Evolutionary conservation across 2,797 vertebrate species (phyloP), one percentile per base, ranked within the genome.

Genomic region (Paguma larvata): DNA sequence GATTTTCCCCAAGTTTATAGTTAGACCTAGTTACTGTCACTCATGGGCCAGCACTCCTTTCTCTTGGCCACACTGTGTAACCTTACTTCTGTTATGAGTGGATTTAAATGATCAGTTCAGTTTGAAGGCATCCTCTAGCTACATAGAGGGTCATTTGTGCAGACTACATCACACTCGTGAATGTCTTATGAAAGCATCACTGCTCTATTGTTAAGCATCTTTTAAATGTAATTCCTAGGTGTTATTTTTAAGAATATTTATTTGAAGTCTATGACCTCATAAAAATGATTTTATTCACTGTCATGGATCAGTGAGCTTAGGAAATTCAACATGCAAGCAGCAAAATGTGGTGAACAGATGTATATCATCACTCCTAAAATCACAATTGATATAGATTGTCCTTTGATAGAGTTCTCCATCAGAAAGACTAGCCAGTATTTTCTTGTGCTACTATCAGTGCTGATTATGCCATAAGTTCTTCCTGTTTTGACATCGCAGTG

Each of bases 391-490:
- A 27, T 21, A 19, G 18, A 86, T 59, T 94, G 48, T 95, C 56
- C 94, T 56, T 79, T 88, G 38, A 15, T 90, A 56, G 3, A 67
- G 56, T 34, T 94, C 62, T 80, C 77, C 75, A 92, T 77, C 48
- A 86, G 56, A 73, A 95, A 91, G 44, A 79, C 46, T 14, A 93
- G 77, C 51, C 83, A 30, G 82, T 98, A 91, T 73, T 89, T 97
- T 89, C 77, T 75, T 92, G 51, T 90, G 80, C 30, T 96, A 1
- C 59, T 78, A 46, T 88, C 96, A 86, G 72, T 89, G 78, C 6
- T 92, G 7, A 84, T 97, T 88, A 86, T 96, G 96, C 70, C 86
- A 95, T 73, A 85, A 88, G 44, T 90, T 93, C 91, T 98, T 98
- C 86, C 0, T 0, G 89, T 83, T 97, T 97, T 93, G 87, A 96